Base-by-base conservation (phyloP, 1,140 invertebrate species). In the Camponotus pennsylvanicus region DNA sequence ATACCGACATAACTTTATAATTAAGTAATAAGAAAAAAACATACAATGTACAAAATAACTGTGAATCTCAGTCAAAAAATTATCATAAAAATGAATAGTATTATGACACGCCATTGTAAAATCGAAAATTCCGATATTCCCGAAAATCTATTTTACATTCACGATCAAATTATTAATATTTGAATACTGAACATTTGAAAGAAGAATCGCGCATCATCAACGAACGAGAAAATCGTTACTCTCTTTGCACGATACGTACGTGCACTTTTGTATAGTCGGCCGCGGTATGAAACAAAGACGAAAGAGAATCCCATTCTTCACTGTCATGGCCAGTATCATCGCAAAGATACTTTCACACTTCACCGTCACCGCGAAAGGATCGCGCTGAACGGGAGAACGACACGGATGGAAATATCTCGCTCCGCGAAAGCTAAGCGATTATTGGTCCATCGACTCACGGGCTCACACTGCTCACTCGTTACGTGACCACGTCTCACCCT, bases 301-400 rank as follows among this genome's bases (percentile, higher is more conserved):
- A 82, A 55, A 67, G 57, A 66, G 18, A 59, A 37, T 49, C 84
- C 37, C 77, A 82, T 89, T 84, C 64, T 83, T 86, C 88, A 89
- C 88, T 89, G 87, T 89, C 87, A 78, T 61, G 76, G 59, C 77
- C 85, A 78, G 64, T 89, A 63, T 86, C 88, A 82, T 78, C 87
- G 83, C 67, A 37, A 89, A 80, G 70, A 64, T 69, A 61, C 71
- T 77, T 86, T 89, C 88, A 86, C 88, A 89, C 88, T 89, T 89
- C 85, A 89, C 88, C 86, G 70, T 77, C 37, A 57, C 34, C 55
- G 49, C 40, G 86, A 88, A 76, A 76, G 42, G 52, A 49, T 64
- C 45, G 75, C 88, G 67, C 37, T 57, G 34, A 70, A 57, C 49
- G 42, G 55, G 63, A 52, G 11, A 49, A 52, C 77, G 34, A 55